These are phyloP conservation scores for Sesia bembeciformis DNA, from an alignment of 2,888 invertebrate genomes.

Conservation along the genomic window DNA sequence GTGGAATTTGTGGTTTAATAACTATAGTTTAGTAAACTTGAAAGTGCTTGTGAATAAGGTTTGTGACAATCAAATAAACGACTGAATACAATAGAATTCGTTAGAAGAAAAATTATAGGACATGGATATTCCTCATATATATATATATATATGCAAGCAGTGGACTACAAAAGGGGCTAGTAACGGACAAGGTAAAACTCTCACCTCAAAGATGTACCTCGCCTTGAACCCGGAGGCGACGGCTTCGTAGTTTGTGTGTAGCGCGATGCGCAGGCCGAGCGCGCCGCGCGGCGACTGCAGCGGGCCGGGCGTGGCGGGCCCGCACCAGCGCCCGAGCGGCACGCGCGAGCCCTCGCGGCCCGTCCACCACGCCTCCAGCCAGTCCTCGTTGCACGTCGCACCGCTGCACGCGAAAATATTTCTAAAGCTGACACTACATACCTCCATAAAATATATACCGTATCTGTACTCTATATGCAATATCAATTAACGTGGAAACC, in stretches of 20 bases:
- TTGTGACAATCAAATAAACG: too few relatives aligned
- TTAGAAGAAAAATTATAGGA: background rate
- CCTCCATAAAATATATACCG: too few relatives aligned
- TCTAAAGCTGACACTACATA: too few relatives aligned
- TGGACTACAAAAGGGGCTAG: too few relatives aligned
- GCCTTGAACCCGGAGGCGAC: constrained; percentile 98
- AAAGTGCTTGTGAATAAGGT: too few relatives aligned
- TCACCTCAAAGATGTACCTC: constrained; percentile 90
- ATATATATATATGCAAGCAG: too few relatives aligned
- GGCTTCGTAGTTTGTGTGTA: constrained; percentile 90
- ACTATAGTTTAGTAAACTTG: too few relatives aligned
- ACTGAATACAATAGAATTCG: too few relatives aligned
- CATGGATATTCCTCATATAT: too few relatives aligned
- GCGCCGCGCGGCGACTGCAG: constrained; percentile 94
- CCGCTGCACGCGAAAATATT: constrained; percentile 57
- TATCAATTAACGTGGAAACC: too few relatives aligned
- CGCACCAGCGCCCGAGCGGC: constrained; percentile 94
- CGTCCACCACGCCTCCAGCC: constrained; percentile 94
- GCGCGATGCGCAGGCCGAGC: constrained; percentile 88
- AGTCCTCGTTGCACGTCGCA: constrained; percentile 90
- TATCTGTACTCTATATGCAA: too few relatives aligned
- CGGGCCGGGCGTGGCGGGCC: constrained; percentile 93
- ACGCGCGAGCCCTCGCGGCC: constrained; percentile 88
- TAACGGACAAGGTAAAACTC: background rate
- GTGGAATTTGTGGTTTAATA: too few relatives aligned